A percentile compares a stretch with the other conserved stretches of the same genome.
These are phyloP conservation scores for Falco berigora DNA, from an alignment of 2,797 vertebrate genomes.

Conservation along the genomic window DNA sequence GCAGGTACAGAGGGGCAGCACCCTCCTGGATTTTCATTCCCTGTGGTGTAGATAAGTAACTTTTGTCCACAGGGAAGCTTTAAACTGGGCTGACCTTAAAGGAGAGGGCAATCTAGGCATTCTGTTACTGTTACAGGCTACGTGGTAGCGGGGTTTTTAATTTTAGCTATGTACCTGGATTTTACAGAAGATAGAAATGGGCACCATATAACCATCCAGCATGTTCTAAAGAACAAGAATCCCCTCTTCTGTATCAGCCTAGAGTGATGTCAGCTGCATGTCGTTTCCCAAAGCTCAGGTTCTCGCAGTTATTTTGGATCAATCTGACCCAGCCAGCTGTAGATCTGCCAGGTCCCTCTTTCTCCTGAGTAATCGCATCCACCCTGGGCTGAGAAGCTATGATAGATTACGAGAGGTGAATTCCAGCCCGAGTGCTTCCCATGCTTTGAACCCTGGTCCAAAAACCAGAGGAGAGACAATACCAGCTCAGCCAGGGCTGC, in stretches of 20 bases:
- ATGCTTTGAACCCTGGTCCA: background rate
- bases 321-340: background rate
- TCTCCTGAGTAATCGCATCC: background rate
- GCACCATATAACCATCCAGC: background rate
- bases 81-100: background rate
- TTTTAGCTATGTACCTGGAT: background rate
- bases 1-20: background rate
- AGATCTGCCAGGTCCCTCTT: background rate
- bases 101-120: background rate
- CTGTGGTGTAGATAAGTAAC: background rate
- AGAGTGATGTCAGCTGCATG: rapidly evolving
- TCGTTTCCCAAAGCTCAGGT: background rate
- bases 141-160: background rate
- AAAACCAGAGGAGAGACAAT: background rate
- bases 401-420: background rate
- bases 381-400: background rate
- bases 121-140: background rate
- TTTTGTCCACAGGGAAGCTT: background rate
- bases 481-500: background rate
- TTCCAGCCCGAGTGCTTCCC: background rate
- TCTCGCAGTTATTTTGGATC: background rate
- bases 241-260: background rate
- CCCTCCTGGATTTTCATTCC: background rate
- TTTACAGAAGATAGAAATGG: background rate
- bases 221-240: background rate